Percentiles rank a stretch among this genome's conserved stretches.
Conservation (phyloP, 2,113 vertebrate species). For the Orthonyx spaldingii region DNA sequence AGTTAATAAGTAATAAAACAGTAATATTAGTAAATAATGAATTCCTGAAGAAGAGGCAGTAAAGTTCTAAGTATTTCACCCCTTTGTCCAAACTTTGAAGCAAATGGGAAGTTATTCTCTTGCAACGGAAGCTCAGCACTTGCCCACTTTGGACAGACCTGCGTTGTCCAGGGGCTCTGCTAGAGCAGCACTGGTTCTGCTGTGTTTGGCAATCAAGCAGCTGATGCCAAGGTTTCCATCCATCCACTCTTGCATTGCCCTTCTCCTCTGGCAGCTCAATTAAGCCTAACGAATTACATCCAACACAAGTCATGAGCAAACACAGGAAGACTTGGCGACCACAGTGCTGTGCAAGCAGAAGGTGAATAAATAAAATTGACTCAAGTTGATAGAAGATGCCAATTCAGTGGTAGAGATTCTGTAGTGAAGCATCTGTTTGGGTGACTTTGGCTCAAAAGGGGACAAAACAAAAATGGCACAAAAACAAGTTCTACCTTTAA, state of each 20-base stretch:
- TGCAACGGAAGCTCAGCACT: background rate
- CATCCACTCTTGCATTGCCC: accelerated
- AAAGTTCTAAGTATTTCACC: background rate
- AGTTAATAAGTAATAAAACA: background rate
- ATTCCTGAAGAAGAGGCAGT: background rate
- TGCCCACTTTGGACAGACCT: accelerated
- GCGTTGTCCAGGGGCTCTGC: background rate
- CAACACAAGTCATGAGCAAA: background rate
- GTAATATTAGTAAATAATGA: background rate
- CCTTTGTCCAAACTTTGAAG: background rate
- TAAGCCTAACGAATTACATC: constrained; percentile 3
- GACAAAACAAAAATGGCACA: background rate
- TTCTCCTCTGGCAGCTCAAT: background rate
- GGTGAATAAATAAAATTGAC: constrained; percentile 41
- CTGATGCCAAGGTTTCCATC: background rate
- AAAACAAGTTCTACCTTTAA: background rate
- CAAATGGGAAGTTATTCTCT: background rate
- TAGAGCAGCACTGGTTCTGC: background rate
- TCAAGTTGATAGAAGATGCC: background rate
- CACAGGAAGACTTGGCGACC: background rate
- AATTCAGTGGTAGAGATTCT: background rate
- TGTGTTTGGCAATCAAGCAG: background rate
- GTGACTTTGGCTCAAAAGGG: background rate
- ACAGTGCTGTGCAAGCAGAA: background rate
- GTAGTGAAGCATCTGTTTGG: background rate